Percentiles rank a stretch among this genome's conserved stretches.
These are phyloP conservation scores for Aphrocallistes beatrix DNA, from an alignment of 37 sponge, comb jelly and placozoan species.

Conservation along the genomic window DNA sequence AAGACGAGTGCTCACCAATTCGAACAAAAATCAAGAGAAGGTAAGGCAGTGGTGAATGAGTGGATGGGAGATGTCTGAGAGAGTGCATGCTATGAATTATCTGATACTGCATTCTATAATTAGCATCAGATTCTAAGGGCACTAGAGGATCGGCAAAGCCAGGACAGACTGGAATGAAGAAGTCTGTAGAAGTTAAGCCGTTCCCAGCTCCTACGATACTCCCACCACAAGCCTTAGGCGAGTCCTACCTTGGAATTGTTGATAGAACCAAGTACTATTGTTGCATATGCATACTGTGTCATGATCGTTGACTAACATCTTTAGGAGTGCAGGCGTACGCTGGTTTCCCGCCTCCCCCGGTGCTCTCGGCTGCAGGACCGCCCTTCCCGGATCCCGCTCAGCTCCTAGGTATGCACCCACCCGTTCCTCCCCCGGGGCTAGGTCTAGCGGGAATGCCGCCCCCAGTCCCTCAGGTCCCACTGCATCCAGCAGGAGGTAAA, in stretches of 20 bases:
- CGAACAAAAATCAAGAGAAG: constrained; percentile 47
- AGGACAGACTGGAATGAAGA: background rate
- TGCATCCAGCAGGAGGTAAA: background rate
- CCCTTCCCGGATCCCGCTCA: constrained; percentile 24
- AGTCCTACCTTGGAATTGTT: too few relatives aligned
- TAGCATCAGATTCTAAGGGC: constrained; percentile 19
- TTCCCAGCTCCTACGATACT: background rate
- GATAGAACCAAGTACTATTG: too few relatives aligned
- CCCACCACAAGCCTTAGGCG: background rate
- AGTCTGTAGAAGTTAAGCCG: background rate
- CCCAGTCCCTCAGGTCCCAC: constrained; percentile 22
- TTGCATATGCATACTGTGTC: too few relatives aligned
- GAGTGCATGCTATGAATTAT: too few relatives aligned
- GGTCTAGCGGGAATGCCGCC: background rate
- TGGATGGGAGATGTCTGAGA: background rate
- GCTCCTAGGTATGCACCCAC: constrained; percentile 19
- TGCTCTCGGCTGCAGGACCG: constrained; percentile 27
- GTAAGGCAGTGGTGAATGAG: constrained; percentile 19
- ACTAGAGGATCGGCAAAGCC: background rate
- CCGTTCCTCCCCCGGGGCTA: constrained; percentile 21
- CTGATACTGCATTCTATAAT: too few relatives aligned
- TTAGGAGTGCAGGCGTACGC: background rate
- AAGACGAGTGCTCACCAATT: constrained; percentile 59
- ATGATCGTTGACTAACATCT: background rate
- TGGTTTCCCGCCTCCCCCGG: constrained; percentile 32